Evolutionary conservation across 2,888 invertebrate genomes (phyloP).

Genomic region (Meandrusa payeni): DNA sequence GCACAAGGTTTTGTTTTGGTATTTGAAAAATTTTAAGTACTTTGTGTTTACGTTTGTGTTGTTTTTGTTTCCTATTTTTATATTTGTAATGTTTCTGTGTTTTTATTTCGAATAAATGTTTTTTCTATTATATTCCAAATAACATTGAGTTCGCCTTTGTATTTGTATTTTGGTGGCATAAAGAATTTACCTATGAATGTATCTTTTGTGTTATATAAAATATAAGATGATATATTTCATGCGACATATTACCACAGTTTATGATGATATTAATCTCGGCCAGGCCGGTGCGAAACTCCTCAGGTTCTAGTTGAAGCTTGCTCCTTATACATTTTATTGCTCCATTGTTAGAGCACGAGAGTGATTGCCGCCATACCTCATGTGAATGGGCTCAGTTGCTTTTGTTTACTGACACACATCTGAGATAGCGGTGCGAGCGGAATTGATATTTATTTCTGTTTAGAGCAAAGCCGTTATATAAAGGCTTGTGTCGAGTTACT

Average conservation of each 20-base stretch:
- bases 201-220: neutral
- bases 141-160: too few relatives aligned
- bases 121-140: too few relatives aligned
- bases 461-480: slow-evolving; percentile 23
- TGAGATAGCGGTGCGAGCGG: neutral
- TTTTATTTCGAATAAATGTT: neutral
- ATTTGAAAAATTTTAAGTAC: too few relatives aligned
- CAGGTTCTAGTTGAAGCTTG: slow-evolving; percentile 3
- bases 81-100: too few relatives aligned
- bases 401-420: too few relatives aligned
- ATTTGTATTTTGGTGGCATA: neutral
- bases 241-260: slow-evolving; percentile 2
- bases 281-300: neutral
- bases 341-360: slow-evolving; percentile 53
- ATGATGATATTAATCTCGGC: slow-evolving; percentile 9
- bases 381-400: too few relatives aligned
- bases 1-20: too few relatives aligned
- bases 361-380: slow-evolving; percentile 8
- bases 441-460: slow-evolving; percentile 26
- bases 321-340: slow-evolving; percentile 57
- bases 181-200: neutral
- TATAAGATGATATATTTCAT: neutral
- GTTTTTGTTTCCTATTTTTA: too few relatives aligned
- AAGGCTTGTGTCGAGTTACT: slow-evolving; percentile 40
- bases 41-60: too few relatives aligned